phyloP scores from a whole-genome alignment of 30 jellyfish, hydroid and myxozoan genomes.

The Pelagia noctiluca region DNA sequence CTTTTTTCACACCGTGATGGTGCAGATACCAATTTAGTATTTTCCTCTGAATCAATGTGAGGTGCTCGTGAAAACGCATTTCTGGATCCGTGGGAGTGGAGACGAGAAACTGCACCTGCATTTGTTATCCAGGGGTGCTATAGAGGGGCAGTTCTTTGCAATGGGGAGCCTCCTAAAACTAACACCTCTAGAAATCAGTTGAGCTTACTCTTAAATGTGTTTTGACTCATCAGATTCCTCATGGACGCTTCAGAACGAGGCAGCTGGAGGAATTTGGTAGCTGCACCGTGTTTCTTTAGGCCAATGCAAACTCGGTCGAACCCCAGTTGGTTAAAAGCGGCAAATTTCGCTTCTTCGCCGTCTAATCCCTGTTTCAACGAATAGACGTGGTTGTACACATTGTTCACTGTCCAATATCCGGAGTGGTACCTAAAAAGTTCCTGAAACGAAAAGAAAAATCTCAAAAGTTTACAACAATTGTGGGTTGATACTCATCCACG shows the following conservation, averaged over 20 bases:
- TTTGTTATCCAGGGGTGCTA: too few relatives aligned
- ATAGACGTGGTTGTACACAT: slow-evolving; percentile 42
- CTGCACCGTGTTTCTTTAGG: slow-evolving; percentile 18
- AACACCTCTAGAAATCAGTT: background rate
- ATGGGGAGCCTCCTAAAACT: too few relatives aligned
- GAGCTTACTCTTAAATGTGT: slow-evolving; percentile 2
- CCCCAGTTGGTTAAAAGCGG: slow-evolving; percentile 31
- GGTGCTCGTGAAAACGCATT: too few relatives aligned
- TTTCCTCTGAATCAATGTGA: too few relatives aligned
- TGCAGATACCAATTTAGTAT: too few relatives aligned
- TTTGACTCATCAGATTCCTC: background rate
- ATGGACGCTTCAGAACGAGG: slow-evolving; percentile 5
- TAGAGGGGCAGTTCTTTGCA: too few relatives aligned
- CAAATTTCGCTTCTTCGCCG: slow-evolving; percentile 62
- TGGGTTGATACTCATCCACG: too few relatives aligned
- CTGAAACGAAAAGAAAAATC: slow-evolving; percentile 3
- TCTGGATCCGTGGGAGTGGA: too few relatives aligned
- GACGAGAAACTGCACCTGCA: too few relatives aligned
- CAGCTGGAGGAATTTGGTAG: background rate
- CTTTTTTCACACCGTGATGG: too few relatives aligned
- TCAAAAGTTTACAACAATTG: too few relatives aligned
- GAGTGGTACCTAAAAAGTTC: slow-evolving; percentile 25
- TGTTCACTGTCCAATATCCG: slow-evolving; percentile 47
- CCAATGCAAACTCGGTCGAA: slow-evolving; percentile 48
- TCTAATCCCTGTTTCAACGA: slow-evolving; percentile 34